Evolutionary conservation across 1,140 invertebrate genomes (phyloP), one percentile per base, ranked within the genome.

Genomic region (fruit fly (Drosophila melanogaster)): DNA sequence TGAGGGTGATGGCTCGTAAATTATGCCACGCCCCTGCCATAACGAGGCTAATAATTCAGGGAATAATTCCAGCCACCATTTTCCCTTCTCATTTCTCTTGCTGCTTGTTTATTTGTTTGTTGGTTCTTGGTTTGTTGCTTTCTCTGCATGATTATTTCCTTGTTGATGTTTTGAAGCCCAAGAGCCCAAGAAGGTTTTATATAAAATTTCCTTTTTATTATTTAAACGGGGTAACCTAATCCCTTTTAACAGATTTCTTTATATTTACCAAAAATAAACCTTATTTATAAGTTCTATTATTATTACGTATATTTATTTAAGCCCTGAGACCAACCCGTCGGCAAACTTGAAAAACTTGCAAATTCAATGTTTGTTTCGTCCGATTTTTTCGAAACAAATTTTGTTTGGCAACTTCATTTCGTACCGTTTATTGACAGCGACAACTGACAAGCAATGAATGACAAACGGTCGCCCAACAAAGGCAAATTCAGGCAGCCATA

Each of bases 61-160:
- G 79, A 89, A 89, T 89, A 89, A 90, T 89, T 89, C 81, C 71
- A 77, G 70, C 85, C 35, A 89, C 72, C 72, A 83, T 79, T 83
- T 87, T 86, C 56, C 58, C 60, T 47, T 64, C 75, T 73, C 76
- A 85, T 85, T 84, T 85, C 40, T 19, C 38, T 46, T 54, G 24
- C 19, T 2, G 19, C 19, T 24, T 12, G 8, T 7, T 43, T 46
- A n/a, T 46, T 46, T 35, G 38, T 62, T 64, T 69, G 33, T 61
- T 35, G 38, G 59, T 64, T 69, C 26, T 61, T 19, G 81, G 53
- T 58, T 44, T 71, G 51, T 76, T 64, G 57, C 26, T 30, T 62
- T 51, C 10, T 8, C 12, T 69, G 38, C 67, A 57, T 64, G 67
- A 67, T 65, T 67, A 67, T 67, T 65, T 67, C 22, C 46, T 35